Conservation (phyloP, 2,888 invertebrate genomes). For the Mesoligia furuncula region DNA sequence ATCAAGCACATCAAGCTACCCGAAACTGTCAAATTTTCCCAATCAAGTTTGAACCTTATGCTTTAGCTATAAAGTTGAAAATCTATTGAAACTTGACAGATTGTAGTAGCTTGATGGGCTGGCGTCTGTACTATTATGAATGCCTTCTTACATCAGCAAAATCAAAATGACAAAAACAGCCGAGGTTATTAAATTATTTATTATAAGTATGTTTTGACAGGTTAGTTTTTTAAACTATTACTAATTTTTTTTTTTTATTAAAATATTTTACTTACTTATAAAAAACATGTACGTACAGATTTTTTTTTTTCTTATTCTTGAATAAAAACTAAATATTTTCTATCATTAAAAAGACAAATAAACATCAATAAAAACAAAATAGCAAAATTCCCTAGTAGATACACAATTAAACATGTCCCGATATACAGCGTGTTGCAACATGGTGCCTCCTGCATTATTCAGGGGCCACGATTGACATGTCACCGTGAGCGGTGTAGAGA, state of each 20-base stretch:
- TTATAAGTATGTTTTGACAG: neutral
- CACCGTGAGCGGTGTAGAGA: conserved; percentile 69
- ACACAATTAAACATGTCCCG: conserved; percentile 56
- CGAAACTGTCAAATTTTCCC: too few species aligned
- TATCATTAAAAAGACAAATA: neutral
- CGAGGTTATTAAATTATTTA: neutral
- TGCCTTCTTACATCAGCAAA: neutral
- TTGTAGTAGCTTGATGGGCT: too few species aligned
- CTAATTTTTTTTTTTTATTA: neutral
- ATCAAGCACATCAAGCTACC: too few species aligned
- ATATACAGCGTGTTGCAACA: conserved; percentile 67
- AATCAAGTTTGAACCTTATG: too few species aligned
- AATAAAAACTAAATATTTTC: neutral
- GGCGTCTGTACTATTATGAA: neutral
- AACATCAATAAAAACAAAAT: neutral
- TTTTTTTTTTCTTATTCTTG: too few species aligned
- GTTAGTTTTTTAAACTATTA: too few species aligned
- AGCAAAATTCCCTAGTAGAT: neutral
- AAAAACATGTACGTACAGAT: too few species aligned
- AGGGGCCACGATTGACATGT: conserved; percentile 75
- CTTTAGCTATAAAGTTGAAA: too few species aligned
- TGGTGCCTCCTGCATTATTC: conserved; percentile 69
- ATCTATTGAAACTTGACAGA: too few species aligned
- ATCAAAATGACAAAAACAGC: neutral
- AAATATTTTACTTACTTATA: neutral